A percentile compares a stretch with the other conserved stretches of the same genome.
Conservation (phyloP, 2,797 vertebrate genomes). For the Heterohyrax brucei region DNA sequence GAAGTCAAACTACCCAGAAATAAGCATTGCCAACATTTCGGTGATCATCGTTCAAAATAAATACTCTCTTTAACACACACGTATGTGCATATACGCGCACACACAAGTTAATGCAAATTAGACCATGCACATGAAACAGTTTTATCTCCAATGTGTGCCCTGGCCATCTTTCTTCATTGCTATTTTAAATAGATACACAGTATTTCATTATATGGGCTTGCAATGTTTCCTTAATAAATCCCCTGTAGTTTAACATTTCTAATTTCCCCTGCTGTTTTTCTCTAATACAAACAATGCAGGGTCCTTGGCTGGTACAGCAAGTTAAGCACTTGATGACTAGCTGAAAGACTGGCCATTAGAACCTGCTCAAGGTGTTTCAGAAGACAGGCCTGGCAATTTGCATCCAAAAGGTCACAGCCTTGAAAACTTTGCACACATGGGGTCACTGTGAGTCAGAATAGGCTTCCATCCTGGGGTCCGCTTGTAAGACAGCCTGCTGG, state of each 20-base stretch:
- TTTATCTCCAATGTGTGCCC: not conserved
- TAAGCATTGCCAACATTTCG: not conserved
- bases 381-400: not conserved
- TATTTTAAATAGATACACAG: not conserved
- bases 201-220: not conserved
- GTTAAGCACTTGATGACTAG: not conserved
- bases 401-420: not conserved
- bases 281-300: not conserved
- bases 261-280: not conserved
- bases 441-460: too few relatives aligned
- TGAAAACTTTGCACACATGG: not conserved
- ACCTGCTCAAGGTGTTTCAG: not conserved
- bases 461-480: not conserved
- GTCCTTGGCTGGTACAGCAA: not conserved
- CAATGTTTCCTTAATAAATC: not conserved
- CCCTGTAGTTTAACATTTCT: not conserved
- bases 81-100: fast-evolving
- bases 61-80: not conserved
- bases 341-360: not conserved
- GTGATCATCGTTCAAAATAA: not conserved
- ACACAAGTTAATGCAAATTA: not conserved
- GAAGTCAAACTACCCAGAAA: not conserved
- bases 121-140: fast-evolving
- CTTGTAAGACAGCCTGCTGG: not conserved
- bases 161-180: not conserved